Evolutionary conservation across 2,113 vertebrate genomes (phyloP).

Genomic region (Pogonocichla stellata): DNA sequence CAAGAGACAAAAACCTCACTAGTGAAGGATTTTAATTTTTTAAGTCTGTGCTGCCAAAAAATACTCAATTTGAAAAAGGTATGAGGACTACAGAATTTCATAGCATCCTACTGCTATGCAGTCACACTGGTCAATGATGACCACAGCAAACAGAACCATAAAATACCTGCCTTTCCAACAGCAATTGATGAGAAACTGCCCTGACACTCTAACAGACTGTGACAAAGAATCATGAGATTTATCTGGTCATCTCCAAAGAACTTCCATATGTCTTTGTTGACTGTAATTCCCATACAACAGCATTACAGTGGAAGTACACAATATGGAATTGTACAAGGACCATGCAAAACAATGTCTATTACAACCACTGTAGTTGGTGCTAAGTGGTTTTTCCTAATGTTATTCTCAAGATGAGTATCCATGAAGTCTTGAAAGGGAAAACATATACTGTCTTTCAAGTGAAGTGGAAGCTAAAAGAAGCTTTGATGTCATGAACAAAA

Average conservation of each 20-base stretch:
- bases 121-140: not conserved
- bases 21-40: not conserved
- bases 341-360: not conserved
- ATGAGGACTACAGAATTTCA: not conserved
- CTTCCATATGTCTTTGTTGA: not conserved
- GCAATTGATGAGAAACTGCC: not conserved
- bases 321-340: not conserved
- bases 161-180: not conserved
- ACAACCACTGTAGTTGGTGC: not conserved
- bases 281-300: not conserved
- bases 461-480: not conserved
- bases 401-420: not conserved
- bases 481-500: not conserved
- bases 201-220: not conserved
- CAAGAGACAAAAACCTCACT: not conserved
- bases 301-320: not conserved
- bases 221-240: not conserved
- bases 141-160: not conserved
- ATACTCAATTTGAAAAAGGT: not conserved
- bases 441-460: not conserved
- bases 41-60: not conserved
- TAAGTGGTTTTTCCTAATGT: not conserved
- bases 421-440: not conserved
- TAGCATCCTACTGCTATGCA: not conserved
- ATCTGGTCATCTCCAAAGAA: not conserved